Conservation (phyloP, 2,888 invertebrate genomes). For the Plemyria rubiginata region DNA sequence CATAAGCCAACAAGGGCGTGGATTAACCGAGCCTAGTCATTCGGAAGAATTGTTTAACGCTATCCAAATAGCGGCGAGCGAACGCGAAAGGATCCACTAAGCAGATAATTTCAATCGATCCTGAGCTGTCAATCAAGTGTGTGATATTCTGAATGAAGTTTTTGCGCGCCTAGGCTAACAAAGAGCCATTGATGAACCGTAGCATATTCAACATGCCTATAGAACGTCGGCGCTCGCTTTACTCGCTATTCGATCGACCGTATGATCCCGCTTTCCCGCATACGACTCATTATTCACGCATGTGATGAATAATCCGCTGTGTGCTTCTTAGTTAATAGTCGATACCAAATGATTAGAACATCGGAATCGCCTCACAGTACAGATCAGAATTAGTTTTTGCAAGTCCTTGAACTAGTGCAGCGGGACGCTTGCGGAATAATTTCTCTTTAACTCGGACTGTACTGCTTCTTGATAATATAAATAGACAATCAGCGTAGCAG, state of each 20-base stretch:
- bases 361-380: constrained; percentile 22
- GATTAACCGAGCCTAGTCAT: constrained; percentile 72
- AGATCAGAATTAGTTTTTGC: constrained; percentile 46
- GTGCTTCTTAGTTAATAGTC: constrained; percentile 7
- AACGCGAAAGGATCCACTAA: constrained; percentile 75
- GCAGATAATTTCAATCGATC: constrained; percentile 79
- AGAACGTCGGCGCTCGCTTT: constrained; percentile 33
- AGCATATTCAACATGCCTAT: constrained; percentile 44
- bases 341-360: constrained; percentile 10
- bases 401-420: constrained; percentile 75
- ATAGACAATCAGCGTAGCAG: constrained; percentile 67
- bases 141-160: constrained; percentile 59
- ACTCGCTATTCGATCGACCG: constrained; percentile 43
- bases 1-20: constrained; percentile 67
- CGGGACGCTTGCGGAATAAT: constrained; percentile 77
- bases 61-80: constrained; percentile 79
- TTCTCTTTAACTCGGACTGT: constrained; percentile 66
- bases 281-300: constrained; percentile 30
- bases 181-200: constrained; percentile 51
- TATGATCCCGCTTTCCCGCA: constrained; percentile 37
- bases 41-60: constrained; percentile 84
- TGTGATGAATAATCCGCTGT: constrained; percentile 26
- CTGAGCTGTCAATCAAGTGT: constrained; percentile 77
- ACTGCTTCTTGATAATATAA: constrained; percentile 69
- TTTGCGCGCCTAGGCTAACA: constrained; percentile 52